Percentiles rank a stretch among this genome's conserved stretches.
phyloP scores from a whole-genome alignment of 2,113 vertebrate species.

The Romanogobio albipinnatus region DNA sequence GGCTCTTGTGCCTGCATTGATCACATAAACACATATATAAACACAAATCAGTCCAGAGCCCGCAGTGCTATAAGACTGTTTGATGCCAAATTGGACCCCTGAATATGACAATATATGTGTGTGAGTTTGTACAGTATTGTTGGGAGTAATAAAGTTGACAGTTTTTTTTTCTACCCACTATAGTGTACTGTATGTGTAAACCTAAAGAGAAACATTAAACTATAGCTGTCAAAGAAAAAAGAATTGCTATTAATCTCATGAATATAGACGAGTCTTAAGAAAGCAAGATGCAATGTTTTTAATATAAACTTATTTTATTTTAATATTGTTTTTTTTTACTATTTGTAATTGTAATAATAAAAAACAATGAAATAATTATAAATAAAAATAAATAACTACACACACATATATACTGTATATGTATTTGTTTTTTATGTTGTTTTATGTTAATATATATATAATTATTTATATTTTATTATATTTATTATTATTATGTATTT shows the following conservation, averaged over 20 bases:
- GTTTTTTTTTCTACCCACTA: too few relatives aligned
- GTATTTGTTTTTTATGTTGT: too few relatives aligned
- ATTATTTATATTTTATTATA: too few relatives aligned
- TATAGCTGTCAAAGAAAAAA: background rate
- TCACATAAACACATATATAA: slow-evolving; percentile 31
- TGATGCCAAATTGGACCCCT: background rate
- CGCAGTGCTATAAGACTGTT: background rate
- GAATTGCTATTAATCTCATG: background rate
- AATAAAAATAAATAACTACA: background rate
- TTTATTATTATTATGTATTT: too few relatives aligned
- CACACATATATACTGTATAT: too few relatives aligned
- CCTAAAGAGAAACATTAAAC: too few relatives aligned
- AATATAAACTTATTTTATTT: background rate
- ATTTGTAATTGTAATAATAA: background rate
- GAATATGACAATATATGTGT: background rate
- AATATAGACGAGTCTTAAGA: background rate
- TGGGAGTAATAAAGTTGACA: too few relatives aligned
- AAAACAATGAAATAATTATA: background rate
- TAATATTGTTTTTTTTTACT: background rate
- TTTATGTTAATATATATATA: too few relatives aligned
- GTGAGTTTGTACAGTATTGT: too few relatives aligned
- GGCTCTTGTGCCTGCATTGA: background rate
- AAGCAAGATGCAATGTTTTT: background rate
- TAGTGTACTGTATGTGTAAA: too few relatives aligned
- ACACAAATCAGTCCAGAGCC: background rate